Percentiles rank a stretch among this genome's conserved stretches.
These are phyloP conservation scores for Drosophila subobscura DNA, from an alignment of 1,140 invertebrate species.

Conservation along the genomic window DNA sequence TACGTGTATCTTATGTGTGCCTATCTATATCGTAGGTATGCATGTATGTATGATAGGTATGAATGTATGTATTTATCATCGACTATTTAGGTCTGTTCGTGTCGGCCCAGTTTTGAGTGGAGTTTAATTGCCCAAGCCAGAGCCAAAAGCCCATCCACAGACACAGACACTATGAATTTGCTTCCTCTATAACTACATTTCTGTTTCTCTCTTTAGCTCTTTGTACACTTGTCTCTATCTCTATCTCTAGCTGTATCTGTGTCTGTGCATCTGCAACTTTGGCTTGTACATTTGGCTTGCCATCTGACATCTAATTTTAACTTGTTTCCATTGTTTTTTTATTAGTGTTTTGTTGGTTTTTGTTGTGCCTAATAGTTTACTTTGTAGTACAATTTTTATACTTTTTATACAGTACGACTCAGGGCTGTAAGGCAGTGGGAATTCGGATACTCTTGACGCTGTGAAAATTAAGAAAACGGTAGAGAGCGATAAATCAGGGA, in stretches of 20 bases:
- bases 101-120: conserved; percentile 56
- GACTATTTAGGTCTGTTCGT: conserved; percentile 21
- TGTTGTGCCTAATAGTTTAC: conserved; percentile 38
- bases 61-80: conserved; percentile 24
- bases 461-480: neutral
- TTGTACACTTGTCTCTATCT: conserved; percentile 27
- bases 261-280: conserved; percentile 10
- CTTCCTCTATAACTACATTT: conserved; percentile 7
- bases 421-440: no score
- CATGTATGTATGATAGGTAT: conserved; percentile 30
- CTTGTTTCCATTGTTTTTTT: conserved; percentile 40
- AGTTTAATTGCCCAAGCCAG: conserved; percentile 40
- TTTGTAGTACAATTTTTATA: conserved; percentile 13
- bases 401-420: conserved; percentile 26
- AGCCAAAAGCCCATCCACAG: neutral
- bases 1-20: conserved; percentile 47
- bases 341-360: conserved; percentile 7
- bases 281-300: conserved; percentile 37
- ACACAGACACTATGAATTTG: conserved; percentile 17
- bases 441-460: no score
- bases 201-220: conserved; percentile 6
- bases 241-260: conserved; percentile 9
- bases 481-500: neutral
- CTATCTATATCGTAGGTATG: conserved; percentile 21
- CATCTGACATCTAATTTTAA: conserved; percentile 52